A percentile compares a stretch with the other conserved stretches of the same genome.
Evolutionary conservation across 2,888 invertebrate genomes (phyloP).

Genomic region (Gastracanthus pulcherrimus): DNA sequence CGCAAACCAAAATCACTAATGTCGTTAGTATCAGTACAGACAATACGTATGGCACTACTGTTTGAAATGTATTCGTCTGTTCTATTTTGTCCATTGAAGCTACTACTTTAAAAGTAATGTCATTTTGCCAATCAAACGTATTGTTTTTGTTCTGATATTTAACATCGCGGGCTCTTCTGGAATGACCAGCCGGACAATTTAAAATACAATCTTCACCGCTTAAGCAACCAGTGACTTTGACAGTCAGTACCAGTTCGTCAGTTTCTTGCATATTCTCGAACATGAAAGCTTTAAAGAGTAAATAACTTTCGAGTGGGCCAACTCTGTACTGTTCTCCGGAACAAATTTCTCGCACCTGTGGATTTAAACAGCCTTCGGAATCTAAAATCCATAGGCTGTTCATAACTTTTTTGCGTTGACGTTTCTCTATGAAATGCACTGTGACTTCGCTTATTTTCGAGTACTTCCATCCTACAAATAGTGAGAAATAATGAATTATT

Average conservation of each 20-base stretch:
- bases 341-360: conserved; percentile 66
- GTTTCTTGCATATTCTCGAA: conserved; percentile 81
- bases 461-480: conserved; percentile 78
- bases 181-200: conserved; percentile 67
- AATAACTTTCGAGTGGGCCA: conserved; percentile 66
- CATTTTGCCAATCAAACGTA: conserved; percentile 67
- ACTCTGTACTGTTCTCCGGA: conserved; percentile 70
- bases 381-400: conserved; percentile 70
- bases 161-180: conserved; percentile 55
- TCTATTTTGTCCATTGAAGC: not conserved
- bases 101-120: conserved; percentile 65
- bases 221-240: conserved; percentile 80
- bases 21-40: not conserved
- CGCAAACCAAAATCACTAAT: not conserved
- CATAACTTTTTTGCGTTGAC: conserved; percentile 63
- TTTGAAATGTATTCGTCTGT: not conserved
- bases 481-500: not conserved
- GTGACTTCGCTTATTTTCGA: conserved; percentile 80
- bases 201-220: conserved; percentile 78
- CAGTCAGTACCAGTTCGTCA: conserved; percentile 80
- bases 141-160: conserved; percentile 56
- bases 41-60: not conserved
- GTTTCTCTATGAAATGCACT: conserved; percentile 66
- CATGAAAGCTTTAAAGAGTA: conserved; percentile 79
- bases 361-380: conserved; percentile 68